phyloP scores from a whole-genome alignment of 2,797 vertebrate genomes.

The Rhyacichthys aspro region DNA sequence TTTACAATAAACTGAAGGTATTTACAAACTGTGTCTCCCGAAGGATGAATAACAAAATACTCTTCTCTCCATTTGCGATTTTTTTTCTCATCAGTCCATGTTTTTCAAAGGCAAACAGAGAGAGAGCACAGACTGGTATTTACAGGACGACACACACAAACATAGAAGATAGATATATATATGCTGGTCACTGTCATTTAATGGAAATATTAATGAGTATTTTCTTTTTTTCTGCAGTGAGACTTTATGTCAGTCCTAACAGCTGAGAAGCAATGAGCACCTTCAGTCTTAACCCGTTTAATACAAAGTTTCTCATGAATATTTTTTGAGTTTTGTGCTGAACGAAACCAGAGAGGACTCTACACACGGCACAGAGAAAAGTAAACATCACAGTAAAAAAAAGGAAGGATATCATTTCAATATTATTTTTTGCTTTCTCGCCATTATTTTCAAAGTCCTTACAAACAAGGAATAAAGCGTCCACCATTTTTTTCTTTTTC shows the following conservation, averaged over 20 bases:
- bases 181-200: slow-evolving; percentile 80
- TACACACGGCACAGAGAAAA: slow-evolving; percentile 69
- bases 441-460: slow-evolving; percentile 27
- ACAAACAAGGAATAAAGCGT: slow-evolving; percentile 48
- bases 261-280: slow-evolving; percentile 49
- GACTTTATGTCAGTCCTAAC: slow-evolving; percentile 49
- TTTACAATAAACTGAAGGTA: slow-evolving; percentile 87
- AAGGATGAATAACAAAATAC: slow-evolving; percentile 89
- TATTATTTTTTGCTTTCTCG: slow-evolving; percentile 42
- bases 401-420: slow-evolving; percentile 39
- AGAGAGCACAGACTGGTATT: slow-evolving; percentile 80
- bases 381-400: slow-evolving; percentile 67
- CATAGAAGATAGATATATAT: slow-evolving; percentile 76
- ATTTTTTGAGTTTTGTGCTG: slow-evolving; percentile 47
- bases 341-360: slow-evolving; percentile 66
- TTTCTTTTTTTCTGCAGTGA: slow-evolving; percentile 43
- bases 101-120: slow-evolving; percentile 78
- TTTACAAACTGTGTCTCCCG: slow-evolving; percentile 79
- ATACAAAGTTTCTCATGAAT: slow-evolving; percentile 47
- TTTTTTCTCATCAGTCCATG: slow-evolving; percentile 55
- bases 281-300: slow-evolving; percentile 53
- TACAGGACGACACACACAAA: slow-evolving; percentile 86
- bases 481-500: slow-evolving; percentile 29
- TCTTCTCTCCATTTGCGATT: slow-evolving; percentile 70
- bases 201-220: slow-evolving; percentile 64